Evolutionary conservation across 2,797 vertebrate species (phyloP).

Genomic region (Sebastes nivosus): DNA sequence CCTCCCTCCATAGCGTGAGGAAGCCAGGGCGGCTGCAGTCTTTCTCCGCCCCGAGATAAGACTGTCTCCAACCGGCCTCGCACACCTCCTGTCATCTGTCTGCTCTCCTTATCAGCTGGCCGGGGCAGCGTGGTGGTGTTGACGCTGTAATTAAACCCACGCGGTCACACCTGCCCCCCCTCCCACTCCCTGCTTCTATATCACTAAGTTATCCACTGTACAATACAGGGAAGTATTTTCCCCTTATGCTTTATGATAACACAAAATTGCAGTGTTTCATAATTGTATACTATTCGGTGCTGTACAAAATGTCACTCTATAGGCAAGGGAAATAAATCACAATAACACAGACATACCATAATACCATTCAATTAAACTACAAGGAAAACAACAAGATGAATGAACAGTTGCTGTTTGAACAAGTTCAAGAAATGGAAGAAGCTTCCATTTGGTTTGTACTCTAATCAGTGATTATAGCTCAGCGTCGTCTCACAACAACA

Average conservation of each 20-base stretch:
- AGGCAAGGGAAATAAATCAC: conserved; percentile 3
- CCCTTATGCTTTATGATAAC: background rate
- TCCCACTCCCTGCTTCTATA: background rate
- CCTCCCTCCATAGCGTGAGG: conserved; percentile 76
- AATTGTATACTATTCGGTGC: conserved; percentile 19
- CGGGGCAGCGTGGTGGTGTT: conserved; percentile 63
- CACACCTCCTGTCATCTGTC: conserved; percentile 86
- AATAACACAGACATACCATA: background rate
- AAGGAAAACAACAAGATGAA: background rate
- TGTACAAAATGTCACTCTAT: background rate
- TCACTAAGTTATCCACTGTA: conserved; percentile 7
- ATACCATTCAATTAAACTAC: conserved; percentile 9
- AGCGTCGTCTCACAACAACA: background rate
- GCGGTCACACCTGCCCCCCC: conserved; percentile 58
- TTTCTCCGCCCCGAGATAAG: conserved; percentile 82
- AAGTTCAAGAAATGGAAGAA: background rate
- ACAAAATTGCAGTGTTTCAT: conserved; percentile 1
- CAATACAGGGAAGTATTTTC: background rate
- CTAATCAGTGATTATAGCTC: background rate
- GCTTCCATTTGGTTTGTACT: background rate
- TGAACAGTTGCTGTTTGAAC: conserved; percentile 5
- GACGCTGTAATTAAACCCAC: conserved; percentile 81
- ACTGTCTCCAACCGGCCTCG: conserved; percentile 83
- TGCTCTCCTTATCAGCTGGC: conserved; percentile 81
- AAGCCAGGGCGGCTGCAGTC: conserved; percentile 80